phyloP scores from a whole-genome alignment of 2,888 invertebrate genomes.

The Lochmaea capreae region DNA sequence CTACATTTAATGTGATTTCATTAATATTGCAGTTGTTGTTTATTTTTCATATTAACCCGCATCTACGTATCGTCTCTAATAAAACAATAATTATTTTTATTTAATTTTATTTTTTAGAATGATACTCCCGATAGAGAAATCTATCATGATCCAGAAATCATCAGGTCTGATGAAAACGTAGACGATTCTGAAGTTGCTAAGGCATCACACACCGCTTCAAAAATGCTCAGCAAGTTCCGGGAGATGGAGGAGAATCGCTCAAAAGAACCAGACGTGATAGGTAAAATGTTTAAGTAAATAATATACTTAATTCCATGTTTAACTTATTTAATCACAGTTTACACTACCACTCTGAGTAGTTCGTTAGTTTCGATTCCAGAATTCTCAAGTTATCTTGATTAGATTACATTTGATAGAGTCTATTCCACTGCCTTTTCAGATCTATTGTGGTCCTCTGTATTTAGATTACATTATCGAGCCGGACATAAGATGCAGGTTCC shows the following conservation, averaged over 20 bases:
- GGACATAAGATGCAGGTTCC: too few species aligned
- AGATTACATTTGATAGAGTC: too few species aligned
- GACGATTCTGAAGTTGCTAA: slow-evolving; percentile 69
- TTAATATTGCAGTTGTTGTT: not conserved
- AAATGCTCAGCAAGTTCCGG: slow-evolving; percentile 90
- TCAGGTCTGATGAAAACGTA: slow-evolving; percentile 70
- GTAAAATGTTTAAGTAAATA: slow-evolving; percentile 43
- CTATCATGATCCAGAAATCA: slow-evolving; percentile 79
- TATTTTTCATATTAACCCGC: not conserved
- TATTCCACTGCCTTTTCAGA: too few species aligned
- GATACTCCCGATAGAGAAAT: slow-evolving; percentile 79
- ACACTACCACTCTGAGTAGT: too few species aligned
- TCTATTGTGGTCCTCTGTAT: too few species aligned
- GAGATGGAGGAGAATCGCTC: slow-evolving; percentile 83
- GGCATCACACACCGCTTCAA: slow-evolving; percentile 79
- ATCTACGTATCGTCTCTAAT: not conserved
- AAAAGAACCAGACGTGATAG: slow-evolving; percentile 65
- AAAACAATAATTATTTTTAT: not conserved
- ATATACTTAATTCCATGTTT: not conserved
- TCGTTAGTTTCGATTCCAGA: too few species aligned
- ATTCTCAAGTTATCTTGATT: too few species aligned
- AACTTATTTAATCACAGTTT: not conserved
- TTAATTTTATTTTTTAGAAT: slow-evolving; percentile 61
- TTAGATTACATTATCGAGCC: too few species aligned
- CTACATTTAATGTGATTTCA: not conserved